Conservation (phyloP, 2,113 vertebrate species). For the Donacobius atricapilla region DNA sequence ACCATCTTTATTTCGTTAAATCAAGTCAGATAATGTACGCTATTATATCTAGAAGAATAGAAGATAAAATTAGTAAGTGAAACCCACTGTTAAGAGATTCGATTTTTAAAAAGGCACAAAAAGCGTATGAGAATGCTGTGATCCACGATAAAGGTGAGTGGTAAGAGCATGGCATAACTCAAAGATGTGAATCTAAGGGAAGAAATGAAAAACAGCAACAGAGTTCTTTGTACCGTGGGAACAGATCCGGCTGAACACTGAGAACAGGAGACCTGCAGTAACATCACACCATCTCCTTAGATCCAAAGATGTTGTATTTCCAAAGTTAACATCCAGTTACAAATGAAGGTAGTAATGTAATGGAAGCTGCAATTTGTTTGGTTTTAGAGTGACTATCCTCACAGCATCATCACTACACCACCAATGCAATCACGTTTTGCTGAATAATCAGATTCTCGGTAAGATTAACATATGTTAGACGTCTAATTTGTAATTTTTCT, state of each 20-base stretch:
- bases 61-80: conserved; percentile 3
- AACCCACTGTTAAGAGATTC: conserved; percentile 5
- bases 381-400: background rate
- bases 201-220: background rate
- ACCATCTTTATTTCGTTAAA: background rate
- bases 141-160: background rate
- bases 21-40: background rate
- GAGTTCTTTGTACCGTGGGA: background rate
- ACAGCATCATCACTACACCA: background rate
- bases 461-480: background rate
- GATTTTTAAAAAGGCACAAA: background rate
- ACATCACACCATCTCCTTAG: background rate
- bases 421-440: fast-evolving
- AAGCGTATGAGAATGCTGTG: background rate
- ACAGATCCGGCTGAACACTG: background rate
- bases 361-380: background rate
- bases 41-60: background rate
- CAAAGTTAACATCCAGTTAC: background rate
- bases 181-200: background rate
- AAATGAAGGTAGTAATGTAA: background rate
- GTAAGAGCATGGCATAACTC: background rate
- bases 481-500: background rate
- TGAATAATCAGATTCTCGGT: background rate
- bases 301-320: background rate
- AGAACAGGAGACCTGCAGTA: background rate